Evolutionary conservation across 1,140 invertebrate species (phyloP).

Genomic region (Ceratoteleas bidentatus): DNA sequence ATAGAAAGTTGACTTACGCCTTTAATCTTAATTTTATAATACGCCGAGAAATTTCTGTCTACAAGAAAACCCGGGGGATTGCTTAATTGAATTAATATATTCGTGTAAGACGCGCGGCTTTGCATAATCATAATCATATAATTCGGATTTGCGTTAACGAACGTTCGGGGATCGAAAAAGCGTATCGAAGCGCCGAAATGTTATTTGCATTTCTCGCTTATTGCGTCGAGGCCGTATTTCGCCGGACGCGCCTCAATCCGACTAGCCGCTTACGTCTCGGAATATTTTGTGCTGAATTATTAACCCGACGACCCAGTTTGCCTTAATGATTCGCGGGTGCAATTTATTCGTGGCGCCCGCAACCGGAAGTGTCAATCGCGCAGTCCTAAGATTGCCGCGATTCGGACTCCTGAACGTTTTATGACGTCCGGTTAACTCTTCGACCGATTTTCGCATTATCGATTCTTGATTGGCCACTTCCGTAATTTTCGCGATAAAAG

Average conservation of each 20-base stretch:
- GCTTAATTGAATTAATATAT: constrained; percentile 60
- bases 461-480: too few relatives aligned
- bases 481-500: too few relatives aligned
- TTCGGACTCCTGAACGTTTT: too few relatives aligned
- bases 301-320: constrained; percentile 30
- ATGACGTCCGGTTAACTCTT: too few relatives aligned
- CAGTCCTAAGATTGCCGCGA: too few relatives aligned
- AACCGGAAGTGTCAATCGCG: constrained; percentile 23
- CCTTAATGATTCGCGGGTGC: neutral
- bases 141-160: constrained; percentile 39
- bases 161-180: constrained; percentile 30
- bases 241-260: constrained; percentile 6
- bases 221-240: constrained; percentile 9
- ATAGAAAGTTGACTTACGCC: constrained; percentile 59
- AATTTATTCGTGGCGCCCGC: constrained; percentile 24
- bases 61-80: constrained; percentile 38
- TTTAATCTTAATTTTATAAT: constrained; percentile 64
- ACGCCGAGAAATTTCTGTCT: constrained; percentile 35
- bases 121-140: constrained; percentile 49
- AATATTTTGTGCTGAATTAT: constrained; percentile 37
- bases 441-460: too few relatives aligned
- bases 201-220: constrained; percentile 16
- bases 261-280: constrained; percentile 18
- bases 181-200: constrained; percentile 6
- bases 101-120: constrained; percentile 34